Conservation (phyloP, 2,888 invertebrate species). For the Thyatira batis region DNA sequence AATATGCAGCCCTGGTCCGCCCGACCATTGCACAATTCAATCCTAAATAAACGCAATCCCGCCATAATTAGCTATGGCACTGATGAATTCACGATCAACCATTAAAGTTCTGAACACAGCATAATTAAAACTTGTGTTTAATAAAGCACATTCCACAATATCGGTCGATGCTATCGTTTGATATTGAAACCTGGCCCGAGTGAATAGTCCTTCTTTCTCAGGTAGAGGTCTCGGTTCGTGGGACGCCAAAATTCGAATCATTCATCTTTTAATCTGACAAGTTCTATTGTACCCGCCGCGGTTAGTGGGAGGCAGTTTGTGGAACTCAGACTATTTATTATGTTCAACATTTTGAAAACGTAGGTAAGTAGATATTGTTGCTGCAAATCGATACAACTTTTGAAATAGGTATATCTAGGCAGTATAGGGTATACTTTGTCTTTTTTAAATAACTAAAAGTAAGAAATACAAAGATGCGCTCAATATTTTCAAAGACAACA, state of each 20-base stretch:
- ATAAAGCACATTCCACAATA: constrained; percentile 37
- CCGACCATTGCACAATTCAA: constrained; percentile 68
- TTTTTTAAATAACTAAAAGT: neutral
- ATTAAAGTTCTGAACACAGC: constrained; percentile 54
- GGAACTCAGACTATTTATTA: constrained; percentile 45
- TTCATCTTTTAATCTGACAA: constrained; percentile 81
- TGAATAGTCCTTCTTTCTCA: constrained; percentile 53
- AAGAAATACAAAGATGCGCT: neutral
- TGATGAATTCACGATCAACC: constrained; percentile 67
- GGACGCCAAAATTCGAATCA: constrained; percentile 71
- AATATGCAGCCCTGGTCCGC: constrained; percentile 59
- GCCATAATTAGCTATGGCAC: constrained; percentile 72
- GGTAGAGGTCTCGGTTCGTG: constrained; percentile 56
- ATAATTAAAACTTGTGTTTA: constrained; percentile 62
- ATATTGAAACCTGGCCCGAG: constrained; percentile 3
- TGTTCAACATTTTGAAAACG: constrained; percentile 29
- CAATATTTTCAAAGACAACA: neutral
- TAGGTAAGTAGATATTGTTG: constrained; percentile 23
- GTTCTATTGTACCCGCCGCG: constrained; percentile 66
- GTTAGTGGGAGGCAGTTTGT: constrained; percentile 45
- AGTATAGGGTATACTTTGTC: too few relatives aligned
- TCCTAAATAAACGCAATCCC: constrained; percentile 71
- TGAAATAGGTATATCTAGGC: too few relatives aligned
- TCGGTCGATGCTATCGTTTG: constrained; percentile 16
- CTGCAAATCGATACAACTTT: constrained; percentile 10